Conservation (phyloP, 2,113 vertebrate species). For the Indicator indicator region DNA sequence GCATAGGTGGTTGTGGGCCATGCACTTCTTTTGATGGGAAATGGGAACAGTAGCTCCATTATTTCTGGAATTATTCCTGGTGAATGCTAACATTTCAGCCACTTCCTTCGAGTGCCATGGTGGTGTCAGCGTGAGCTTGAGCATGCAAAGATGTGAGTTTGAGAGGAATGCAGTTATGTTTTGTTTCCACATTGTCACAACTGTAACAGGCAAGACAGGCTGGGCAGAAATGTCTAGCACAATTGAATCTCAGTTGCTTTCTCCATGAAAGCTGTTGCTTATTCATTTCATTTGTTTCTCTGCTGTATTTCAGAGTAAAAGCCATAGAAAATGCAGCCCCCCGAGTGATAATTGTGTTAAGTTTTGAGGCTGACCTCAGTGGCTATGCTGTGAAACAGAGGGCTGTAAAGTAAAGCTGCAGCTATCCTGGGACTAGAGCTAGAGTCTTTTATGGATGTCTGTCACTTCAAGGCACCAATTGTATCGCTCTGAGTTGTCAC, state of each 20-base stretch:
- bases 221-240: background rate
- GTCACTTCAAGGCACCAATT: background rate
- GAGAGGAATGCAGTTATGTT: background rate
- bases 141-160: background rate
- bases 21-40: background rate
- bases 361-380: background rate
- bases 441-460: background rate
- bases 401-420: background rate
- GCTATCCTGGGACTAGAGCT: background rate
- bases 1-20: background rate
- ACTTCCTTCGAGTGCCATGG: background rate
- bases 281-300: background rate
- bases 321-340: background rate
- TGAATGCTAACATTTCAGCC: conserved; percentile 16
- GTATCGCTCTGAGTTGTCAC: fast-evolving
- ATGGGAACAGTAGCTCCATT: conserved; percentile 34
- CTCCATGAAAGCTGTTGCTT: background rate
- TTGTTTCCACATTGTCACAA: background rate
- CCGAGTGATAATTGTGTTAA: background rate
- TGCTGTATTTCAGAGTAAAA: background rate
- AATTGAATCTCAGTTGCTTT: background rate
- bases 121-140: background rate
- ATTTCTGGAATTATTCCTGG: conserved; percentile 20
- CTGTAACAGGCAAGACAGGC: background rate
- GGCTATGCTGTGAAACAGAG: background rate